Evolutionary conservation across 2,888 invertebrate species (phyloP).

Genomic region (Acholoe squamosa): DNA sequence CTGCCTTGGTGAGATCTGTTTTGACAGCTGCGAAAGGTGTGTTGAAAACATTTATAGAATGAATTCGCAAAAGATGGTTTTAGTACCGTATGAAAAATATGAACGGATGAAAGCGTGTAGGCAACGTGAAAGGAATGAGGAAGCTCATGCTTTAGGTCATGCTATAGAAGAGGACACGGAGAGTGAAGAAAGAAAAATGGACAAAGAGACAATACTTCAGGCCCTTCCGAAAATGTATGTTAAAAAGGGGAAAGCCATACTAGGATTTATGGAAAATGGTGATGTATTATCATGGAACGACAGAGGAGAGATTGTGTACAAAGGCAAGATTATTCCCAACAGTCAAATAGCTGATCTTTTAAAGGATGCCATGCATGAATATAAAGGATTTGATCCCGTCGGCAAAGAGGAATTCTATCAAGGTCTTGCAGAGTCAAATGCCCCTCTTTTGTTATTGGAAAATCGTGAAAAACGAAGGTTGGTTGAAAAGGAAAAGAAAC

Average conservation of each 20-base stretch:
- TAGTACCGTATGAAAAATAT: conserved; percentile 21
- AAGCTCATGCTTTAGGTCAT: not conserved
- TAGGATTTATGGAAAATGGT: conserved; percentile 20
- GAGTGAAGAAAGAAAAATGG: not conserved
- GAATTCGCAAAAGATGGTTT: not conserved
- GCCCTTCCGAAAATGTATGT: not conserved
- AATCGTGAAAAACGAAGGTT: not conserved
- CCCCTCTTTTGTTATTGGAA: not conserved
- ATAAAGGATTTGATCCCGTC: not conserved
- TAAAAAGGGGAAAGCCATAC: not conserved
- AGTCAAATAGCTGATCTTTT: not conserved
- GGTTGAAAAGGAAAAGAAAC: not conserved
- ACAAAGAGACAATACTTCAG: not conserved
- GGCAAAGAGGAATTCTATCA: conserved; percentile 18
- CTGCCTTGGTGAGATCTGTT: not conserved
- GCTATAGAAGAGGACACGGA: not conserved
- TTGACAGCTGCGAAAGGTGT: not conserved
- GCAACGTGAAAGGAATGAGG: not conserved
- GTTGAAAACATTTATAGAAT: not conserved
- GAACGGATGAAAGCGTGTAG: not conserved
- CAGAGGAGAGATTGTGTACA: not conserved
- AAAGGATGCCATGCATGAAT: conserved; percentile 2
- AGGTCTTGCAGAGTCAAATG: not conserved
- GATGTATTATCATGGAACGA: conserved; percentile 20
- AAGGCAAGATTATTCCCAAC: not conserved